Conservation (phyloP, 2,888 invertebrate genomes). For the Alloscopus bannaensis region DNA sequence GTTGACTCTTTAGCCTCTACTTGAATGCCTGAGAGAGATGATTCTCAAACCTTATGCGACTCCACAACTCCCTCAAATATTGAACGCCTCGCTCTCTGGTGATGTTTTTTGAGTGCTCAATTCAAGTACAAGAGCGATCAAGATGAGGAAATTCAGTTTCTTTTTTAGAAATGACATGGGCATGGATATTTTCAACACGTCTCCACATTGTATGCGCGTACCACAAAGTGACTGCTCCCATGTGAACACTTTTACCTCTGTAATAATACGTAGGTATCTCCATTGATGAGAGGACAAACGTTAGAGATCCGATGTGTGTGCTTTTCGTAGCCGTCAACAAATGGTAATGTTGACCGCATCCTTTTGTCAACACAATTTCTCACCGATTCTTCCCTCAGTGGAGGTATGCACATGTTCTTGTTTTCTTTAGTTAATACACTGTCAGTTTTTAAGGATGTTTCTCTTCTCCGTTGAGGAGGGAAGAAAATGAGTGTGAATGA, state of each 20-base stretch:
- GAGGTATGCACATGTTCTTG: constrained; percentile 41
- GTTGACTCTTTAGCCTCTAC: constrained; percentile 63
- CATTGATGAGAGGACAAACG: no score
- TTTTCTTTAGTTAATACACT: constrained; percentile 6
- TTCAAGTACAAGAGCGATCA: constrained; percentile 51
- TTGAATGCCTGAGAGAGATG: constrained; percentile 9
- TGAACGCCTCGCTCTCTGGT: background rate
- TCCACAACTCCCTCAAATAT: background rate
- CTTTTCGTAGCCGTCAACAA: constrained; percentile 44
- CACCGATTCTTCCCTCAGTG: constrained; percentile 65
- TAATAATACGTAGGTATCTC: no score
- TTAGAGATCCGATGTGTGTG: constrained; percentile 21
- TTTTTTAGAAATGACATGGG: constrained; percentile 36
- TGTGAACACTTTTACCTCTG: no score
- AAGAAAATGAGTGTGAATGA: background rate
- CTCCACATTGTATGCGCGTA: background rate
- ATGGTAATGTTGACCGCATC: constrained; percentile 63
- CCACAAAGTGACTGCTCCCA: background rate
- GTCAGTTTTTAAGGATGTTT: background rate
- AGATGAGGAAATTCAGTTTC: constrained; percentile 45
- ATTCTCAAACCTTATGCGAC: background rate
- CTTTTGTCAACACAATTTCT: constrained; percentile 67
- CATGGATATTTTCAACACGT: constrained; percentile 3
- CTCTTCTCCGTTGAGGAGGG: background rate
- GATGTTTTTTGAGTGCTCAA: constrained; percentile 46